A percentile compares a stretch with the other conserved stretches of the same genome.
These are phyloP conservation scores for Clarias platycephalus DNA, from an alignment of 2,797 vertebrate genomes.

Conservation along the genomic window DNA sequence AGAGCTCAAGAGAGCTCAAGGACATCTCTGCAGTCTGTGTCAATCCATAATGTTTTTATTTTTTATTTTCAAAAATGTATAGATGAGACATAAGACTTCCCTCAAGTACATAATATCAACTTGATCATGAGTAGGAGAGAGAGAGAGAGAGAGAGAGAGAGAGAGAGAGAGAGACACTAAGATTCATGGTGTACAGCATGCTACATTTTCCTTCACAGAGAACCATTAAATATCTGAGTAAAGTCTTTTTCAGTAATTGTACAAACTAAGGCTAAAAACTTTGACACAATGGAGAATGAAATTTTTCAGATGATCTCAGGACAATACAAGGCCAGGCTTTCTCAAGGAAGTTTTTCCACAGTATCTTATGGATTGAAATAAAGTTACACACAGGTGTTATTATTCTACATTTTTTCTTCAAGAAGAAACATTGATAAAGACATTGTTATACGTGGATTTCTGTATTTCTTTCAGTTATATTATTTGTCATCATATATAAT, in stretches of 20 bases:
- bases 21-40: slow-evolving; percentile 6
- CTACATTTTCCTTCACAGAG: not conserved
- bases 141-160: not conserved
- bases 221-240: not conserved
- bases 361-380: too few relatives aligned
- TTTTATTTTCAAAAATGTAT: slow-evolving; percentile 22
- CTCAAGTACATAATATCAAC: not conserved
- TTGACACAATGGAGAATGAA: not conserved
- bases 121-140: not conserved
- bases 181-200: not conserved
- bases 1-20: slow-evolving; percentile 11
- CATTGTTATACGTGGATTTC: not conserved
- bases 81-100: not conserved
- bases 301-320: not conserved
- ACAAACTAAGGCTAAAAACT: not conserved
- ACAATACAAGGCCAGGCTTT: not conserved
- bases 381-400: not conserved
- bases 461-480: not conserved
- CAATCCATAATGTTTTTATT: not conserved
- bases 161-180: not conserved
- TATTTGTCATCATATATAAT: slow-evolving; percentile 3
- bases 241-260: not conserved
- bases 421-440: not conserved
- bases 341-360: not conserved
- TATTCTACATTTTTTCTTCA: not conserved